Evolutionary conservation across 2,113 vertebrate species (phyloP).

Genomic region (Theristicus caerulescens): DNA sequence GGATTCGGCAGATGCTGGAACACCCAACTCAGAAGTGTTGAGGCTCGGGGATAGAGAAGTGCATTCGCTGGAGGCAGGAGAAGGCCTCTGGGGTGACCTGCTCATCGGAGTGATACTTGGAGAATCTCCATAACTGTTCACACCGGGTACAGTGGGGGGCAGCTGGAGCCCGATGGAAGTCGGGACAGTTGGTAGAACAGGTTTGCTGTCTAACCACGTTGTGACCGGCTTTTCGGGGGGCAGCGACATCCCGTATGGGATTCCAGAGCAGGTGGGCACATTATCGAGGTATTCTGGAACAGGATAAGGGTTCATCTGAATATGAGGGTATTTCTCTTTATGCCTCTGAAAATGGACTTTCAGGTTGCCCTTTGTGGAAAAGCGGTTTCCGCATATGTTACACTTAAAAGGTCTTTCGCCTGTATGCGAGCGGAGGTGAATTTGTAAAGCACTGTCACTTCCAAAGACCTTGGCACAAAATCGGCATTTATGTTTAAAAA

Average conservation of each 20-base stretch:
- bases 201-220: constrained; percentile 98
- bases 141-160: constrained; percentile 84
- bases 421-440: constrained; percentile 97
- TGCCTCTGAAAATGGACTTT: constrained; percentile 99
- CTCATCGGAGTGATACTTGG: constrained; percentile 89
- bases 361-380: constrained; percentile 98
- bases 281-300: constrained; percentile 99
- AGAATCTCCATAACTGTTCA: constrained; percentile 86
- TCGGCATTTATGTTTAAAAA: constrained; percentile 99
- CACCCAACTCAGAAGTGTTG: constrained; percentile 77
- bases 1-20: constrained; percentile 79
- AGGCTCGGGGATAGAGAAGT: constrained; percentile 93
- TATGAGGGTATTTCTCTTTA: constrained; percentile 99
- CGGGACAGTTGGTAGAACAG: constrained; percentile 86
- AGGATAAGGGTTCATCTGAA: constrained; percentile 99
- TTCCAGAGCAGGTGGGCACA: constrained; percentile 97
- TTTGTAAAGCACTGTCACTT: constrained; percentile 97
- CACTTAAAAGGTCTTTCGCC: constrained; percentile 98
- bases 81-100: constrained; percentile 93
- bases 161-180: constrained; percentile 91
- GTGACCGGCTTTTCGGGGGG: constrained; percentile 97
- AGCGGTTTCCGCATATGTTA: constrained; percentile 98
- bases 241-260: constrained; percentile 97
- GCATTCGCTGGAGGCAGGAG: constrained; percentile 93
- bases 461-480: constrained; percentile 99